phyloP scores from a whole-genome alignment of 2,797 vertebrate genomes.

The Lacerta agilis region DNA sequence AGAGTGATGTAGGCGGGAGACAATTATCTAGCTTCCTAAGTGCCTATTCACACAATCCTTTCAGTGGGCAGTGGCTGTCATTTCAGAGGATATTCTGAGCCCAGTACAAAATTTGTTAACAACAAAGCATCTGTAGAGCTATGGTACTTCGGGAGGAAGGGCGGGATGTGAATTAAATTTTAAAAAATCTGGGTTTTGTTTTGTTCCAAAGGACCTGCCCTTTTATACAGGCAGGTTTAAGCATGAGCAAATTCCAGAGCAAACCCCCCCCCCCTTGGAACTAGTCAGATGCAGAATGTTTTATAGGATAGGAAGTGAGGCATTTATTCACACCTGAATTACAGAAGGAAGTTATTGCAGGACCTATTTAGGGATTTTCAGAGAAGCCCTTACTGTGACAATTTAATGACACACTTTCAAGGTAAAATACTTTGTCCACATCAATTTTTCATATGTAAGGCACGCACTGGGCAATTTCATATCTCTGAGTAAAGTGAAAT shows the following conservation, averaged over 20 bases:
- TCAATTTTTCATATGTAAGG: slow-evolving; percentile 34
- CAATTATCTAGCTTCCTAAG: neutral
- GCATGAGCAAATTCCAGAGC: neutral
- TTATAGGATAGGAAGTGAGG: neutral
- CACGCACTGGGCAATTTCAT: neutral
- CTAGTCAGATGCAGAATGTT: slow-evolving; percentile 2
- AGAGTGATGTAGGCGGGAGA: neutral
- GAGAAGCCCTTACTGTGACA: neutral
- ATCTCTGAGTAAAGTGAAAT: slow-evolving; percentile 5
- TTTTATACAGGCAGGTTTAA: neutral
- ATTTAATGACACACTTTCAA: slow-evolving; percentile 4
- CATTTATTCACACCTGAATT: slow-evolving; percentile 23
- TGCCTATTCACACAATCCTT: neutral
- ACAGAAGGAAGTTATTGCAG: neutral
- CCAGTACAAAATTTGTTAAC: neutral
- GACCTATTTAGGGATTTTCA: slow-evolving; percentile 28
- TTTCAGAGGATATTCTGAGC: neutral
- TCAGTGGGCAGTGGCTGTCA: neutral
- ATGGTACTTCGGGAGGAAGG: too few relatives aligned
- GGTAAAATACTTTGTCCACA: neutral
- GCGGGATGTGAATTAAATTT: too few relatives aligned
- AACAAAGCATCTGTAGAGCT: neutral
- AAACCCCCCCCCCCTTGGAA: neutral
- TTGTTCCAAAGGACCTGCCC: neutral
- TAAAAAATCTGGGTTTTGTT: neutral